Conservation (phyloP, 2,888 invertebrate genomes). For the Macaria notata region DNA sequence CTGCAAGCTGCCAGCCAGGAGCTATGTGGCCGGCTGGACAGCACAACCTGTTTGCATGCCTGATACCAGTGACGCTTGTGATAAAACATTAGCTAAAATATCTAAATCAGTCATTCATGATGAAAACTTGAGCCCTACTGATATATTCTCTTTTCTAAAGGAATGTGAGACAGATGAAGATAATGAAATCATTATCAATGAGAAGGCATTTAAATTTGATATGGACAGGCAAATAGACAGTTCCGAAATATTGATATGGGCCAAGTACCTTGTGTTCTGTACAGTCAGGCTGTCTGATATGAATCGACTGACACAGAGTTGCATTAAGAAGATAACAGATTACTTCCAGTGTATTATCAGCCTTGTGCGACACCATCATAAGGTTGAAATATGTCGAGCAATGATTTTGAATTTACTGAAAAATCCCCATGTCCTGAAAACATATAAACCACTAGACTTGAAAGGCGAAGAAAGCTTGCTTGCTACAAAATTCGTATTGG, state of each 20-base stretch:
- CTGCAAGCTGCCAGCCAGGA: conserved; percentile 67
- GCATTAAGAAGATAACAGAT: conserved; percentile 51
- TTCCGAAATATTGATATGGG: conserved; percentile 67
- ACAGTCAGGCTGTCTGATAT: conserved; percentile 59
- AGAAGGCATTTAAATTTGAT: conserved; percentile 51
- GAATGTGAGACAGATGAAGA: conserved; percentile 42
- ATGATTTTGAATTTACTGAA: conserved; percentile 61
- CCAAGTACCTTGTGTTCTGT: conserved; percentile 69
- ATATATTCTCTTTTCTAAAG: conserved; percentile 59
- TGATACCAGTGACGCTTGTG: conserved; percentile 53
- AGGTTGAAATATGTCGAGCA: conserved; percentile 54
- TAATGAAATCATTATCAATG: conserved; percentile 44
- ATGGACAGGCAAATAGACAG: conserved; percentile 46
- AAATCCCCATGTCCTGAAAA: conserved; percentile 65
- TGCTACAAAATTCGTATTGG: conserved; percentile 61
- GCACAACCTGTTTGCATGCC: conserved; percentile 53
- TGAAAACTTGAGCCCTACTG: conserved; percentile 49
- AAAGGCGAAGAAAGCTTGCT: conserved; percentile 49
- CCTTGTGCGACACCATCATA: conserved; percentile 55
- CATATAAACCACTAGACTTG: conserved; percentile 60
- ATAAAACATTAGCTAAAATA: conserved; percentile 57
- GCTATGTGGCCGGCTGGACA: conserved; percentile 79
- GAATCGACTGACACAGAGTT: conserved; percentile 47
- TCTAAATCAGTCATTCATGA: conserved; percentile 67
- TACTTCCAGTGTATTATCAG: conserved; percentile 60